A percentile compares a stretch with the other conserved stretches of the same genome.
Conservation (phyloP, 2,888 invertebrate species). For the Dyspetes luteomarginatus region DNA sequence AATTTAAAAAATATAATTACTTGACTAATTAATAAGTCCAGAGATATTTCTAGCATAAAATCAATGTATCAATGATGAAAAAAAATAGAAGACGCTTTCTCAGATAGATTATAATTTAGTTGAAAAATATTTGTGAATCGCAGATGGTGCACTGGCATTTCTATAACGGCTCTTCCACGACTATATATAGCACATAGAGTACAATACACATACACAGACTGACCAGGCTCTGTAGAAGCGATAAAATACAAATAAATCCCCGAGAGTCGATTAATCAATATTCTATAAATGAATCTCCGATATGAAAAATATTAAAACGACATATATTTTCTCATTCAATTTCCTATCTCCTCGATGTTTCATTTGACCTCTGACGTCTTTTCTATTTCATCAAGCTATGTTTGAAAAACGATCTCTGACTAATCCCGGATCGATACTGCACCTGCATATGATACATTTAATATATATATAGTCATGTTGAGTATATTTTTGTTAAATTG, state of each 20-base stretch:
- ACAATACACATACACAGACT: background rate
- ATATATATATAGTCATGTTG: too few species aligned
- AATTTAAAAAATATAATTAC: constrained; percentile 21
- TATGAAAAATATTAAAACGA: constrained; percentile 1
- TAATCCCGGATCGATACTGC: background rate
- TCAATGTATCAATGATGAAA: background rate
- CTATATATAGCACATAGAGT: background rate
- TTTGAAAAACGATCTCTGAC: background rate
- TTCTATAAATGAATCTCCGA: constrained; percentile 27
- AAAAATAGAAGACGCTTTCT: background rate
- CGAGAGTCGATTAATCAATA: constrained; percentile 10
- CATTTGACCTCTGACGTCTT: constrained; percentile 6
- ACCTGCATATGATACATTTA: too few species aligned
- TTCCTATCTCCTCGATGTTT: background rate
- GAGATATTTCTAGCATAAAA: background rate
- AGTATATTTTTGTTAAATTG: too few species aligned
- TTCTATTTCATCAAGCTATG: background rate
- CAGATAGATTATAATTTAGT: constrained; percentile 18
- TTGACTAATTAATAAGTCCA: background rate
- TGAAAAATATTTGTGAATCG: constrained; percentile 24
- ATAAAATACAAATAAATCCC: constrained; percentile 42
- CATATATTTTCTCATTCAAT: constrained; percentile 28
- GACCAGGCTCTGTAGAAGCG: constrained; percentile 32
- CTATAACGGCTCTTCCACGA: constrained; percentile 27
- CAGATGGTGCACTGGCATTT: constrained; percentile 24